phyloP scores from a whole-genome alignment of 2,797 vertebrate genomes.

The Semotilus atromaculatus region DNA sequence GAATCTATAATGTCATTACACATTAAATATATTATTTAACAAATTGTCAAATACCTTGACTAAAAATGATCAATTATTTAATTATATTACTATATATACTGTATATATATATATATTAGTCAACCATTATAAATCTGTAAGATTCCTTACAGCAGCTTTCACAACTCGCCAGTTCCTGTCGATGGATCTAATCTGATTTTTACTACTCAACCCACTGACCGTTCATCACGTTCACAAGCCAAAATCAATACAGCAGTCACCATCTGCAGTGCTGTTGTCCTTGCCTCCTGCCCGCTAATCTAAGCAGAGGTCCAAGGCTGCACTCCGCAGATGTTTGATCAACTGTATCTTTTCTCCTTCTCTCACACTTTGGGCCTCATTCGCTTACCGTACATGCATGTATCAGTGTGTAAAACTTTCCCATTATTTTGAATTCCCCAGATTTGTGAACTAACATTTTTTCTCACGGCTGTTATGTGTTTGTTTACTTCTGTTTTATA shows the following conservation, averaged over 20 bases:
- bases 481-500: conserved; percentile 3
- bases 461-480: not conserved
- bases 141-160: not conserved
- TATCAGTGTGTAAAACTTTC: not conserved
- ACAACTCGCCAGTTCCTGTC: not conserved
- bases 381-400: not conserved
- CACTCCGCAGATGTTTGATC: conserved; percentile 50
- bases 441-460: not conserved
- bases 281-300: conserved; percentile 48
- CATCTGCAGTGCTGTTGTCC: conserved; percentile 56
- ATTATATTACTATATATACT: too few relatives aligned
- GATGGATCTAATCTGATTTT: conserved; percentile 28
- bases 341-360: not conserved
- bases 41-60: not conserved
- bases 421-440: not conserved
- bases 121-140: not conserved
- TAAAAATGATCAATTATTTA: not conserved
- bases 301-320: conserved; percentile 33
- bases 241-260: conserved; percentile 59
- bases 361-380: not conserved
- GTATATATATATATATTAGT: not conserved
- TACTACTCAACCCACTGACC: conserved; percentile 22
- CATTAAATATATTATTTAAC: not conserved
- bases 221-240: conserved; percentile 48
- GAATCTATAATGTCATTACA: not conserved